Evolutionary conservation across 2,888 invertebrate genomes (phyloP), one percentile per base, ranked within the genome.

Genomic region (Yponomeuta malinellus): DNA sequence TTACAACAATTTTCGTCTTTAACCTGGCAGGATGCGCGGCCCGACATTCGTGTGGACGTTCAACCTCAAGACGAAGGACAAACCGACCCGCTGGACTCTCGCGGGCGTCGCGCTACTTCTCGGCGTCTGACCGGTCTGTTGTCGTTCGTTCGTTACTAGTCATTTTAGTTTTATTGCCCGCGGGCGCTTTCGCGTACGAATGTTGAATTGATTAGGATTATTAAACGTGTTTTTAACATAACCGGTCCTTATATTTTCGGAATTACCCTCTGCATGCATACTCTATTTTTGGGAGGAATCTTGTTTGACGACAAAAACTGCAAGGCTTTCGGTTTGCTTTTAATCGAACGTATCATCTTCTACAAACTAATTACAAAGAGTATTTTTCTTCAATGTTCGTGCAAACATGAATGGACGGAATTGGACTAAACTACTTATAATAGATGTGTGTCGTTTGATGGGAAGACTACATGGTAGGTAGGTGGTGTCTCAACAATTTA

Each of bases 1-100:
- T 23, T 52, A 9, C 52, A 52, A 52, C 52, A 8, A 52, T 52
- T 52, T 52, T 12, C 12, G 5, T 12, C 12, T 59, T 59, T 12
- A 52, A 15, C 23, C 12, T 48, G 8, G 29, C 81, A 94, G 95
- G 76, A 94, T 94, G 83, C 94, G 98, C 71, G 98, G 98, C 0
- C 96, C 96, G 0, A 98, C 98, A 0, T 99, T 95, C 81, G 97
- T 99, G 12, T 98, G 98, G 98, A 98, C 98, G 0, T 98, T 99
- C 84, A 98, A 98, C 86, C 91, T 99, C 73, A 97, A 96, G 90
- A 97, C 97, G 15, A 96, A 95, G 81, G 97, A 98, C 78, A 97
- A 96, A 76, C 94, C 98, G 0, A 95, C 97, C 0, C 97, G 97
- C 80, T 99, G 98, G 98, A 96, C 97, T 9, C 92, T 99, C 67